Percentiles rank a stretch among this genome's conserved stretches.
Conservation (phyloP, 2,113 vertebrate genomes). For the Pangasianodon hypophthalmus region DNA sequence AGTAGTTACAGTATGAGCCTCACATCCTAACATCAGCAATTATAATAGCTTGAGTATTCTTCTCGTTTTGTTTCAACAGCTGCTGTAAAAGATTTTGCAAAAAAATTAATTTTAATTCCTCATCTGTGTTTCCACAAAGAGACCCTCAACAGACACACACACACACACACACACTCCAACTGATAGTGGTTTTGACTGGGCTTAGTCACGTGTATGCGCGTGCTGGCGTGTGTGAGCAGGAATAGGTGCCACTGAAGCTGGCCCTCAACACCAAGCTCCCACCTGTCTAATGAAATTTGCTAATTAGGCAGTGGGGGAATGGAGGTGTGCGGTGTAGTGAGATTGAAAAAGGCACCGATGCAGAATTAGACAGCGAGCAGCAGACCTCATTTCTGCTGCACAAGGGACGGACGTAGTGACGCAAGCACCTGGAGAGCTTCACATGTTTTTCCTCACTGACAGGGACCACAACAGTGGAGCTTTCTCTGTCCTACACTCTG, state of each 20-base stretch:
- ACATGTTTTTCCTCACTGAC: background rate
- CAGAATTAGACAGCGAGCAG: conserved; percentile 48
- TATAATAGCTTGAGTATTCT: background rate
- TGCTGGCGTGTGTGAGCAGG: conserved; percentile 10
- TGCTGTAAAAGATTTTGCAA: background rate
- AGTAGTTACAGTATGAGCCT: background rate
- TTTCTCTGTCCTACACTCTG: conserved; percentile 3
- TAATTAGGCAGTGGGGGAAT: conserved; percentile 31
- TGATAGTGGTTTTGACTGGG: background rate
- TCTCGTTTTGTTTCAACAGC: background rate
- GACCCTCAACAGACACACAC: background rate
- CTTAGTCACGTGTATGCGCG: conserved; percentile 9
- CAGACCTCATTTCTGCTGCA: conserved; percentile 61
- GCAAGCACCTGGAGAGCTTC: background rate
- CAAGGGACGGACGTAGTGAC: conserved; percentile 45
- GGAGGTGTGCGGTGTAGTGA: background rate
- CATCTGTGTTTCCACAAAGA: background rate
- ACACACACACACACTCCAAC: background rate
- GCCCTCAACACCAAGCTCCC: conserved; percentile 32
- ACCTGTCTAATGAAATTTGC: conserved; percentile 42
- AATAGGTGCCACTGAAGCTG: background rate
- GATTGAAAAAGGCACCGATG: conserved; percentile 47
- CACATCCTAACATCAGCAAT: background rate
- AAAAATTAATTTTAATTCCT: background rate
- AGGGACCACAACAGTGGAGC: background rate